phyloP scores from a whole-genome alignment of 2,797 vertebrate genomes.

The Chloroceryle amazona region DNA sequence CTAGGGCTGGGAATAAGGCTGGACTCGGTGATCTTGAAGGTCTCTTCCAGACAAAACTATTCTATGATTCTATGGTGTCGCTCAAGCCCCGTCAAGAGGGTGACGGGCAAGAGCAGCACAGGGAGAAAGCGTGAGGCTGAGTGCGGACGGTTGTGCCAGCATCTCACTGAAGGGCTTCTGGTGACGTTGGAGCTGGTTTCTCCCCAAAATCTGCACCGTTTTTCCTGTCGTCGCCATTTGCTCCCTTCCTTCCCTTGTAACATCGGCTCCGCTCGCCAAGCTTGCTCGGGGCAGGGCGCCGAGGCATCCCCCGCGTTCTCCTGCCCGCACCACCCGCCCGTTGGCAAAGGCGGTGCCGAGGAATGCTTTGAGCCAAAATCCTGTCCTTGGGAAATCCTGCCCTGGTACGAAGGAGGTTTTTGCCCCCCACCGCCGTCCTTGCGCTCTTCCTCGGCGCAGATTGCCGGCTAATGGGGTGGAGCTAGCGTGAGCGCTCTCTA shows the following conservation, averaged over 20 bases:
- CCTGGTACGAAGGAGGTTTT: neutral
- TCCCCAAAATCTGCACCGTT: neutral
- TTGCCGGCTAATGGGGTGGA: slow-evolving; percentile 83
- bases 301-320: rapidly evolving
- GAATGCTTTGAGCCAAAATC: neutral
- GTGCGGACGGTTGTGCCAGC: rapidly evolving
- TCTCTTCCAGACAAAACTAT: too few species aligned
- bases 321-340: rapidly evolving
- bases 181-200: neutral
- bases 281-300: neutral
- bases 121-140: rapidly evolving
- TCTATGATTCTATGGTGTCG: neutral
- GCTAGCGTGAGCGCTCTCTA: slow-evolving; percentile 76
- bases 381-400: neutral
- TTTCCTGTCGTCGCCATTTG: rapidly evolving
- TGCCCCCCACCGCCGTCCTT: neutral
- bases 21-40: too few species aligned
- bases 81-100: neutral
- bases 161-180: neutral
- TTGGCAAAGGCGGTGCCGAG: neutral
- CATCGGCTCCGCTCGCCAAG: rapidly evolving
- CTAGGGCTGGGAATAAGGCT: too few species aligned
- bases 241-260: neutral
- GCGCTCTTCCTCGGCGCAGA: neutral
- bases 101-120: neutral